Percentiles rank a stretch among this genome's conserved stretches.
phyloP scores from a whole-genome alignment of 2,797 vertebrate genomes.

The Sorex maritimensis region DNA sequence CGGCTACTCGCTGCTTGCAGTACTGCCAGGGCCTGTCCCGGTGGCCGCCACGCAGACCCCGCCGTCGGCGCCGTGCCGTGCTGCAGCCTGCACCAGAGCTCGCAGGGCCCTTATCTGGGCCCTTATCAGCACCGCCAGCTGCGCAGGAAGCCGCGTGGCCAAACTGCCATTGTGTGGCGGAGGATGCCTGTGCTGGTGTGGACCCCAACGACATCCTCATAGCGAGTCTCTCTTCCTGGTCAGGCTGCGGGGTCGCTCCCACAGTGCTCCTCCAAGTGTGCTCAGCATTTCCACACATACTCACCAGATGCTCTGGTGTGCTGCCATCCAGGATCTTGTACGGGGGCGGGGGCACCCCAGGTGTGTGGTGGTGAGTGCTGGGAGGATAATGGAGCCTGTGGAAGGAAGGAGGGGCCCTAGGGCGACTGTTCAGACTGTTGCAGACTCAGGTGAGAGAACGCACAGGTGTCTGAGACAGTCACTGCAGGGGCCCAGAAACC shows the following conservation, averaged over 20 bases:
- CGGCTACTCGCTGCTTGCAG: not conserved
- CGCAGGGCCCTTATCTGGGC: not conserved
- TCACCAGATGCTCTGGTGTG: constrained; percentile 20
- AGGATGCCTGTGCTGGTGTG: not conserved
- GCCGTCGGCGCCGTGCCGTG: not conserved
- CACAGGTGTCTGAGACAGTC: not conserved
- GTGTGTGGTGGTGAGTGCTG: not conserved
- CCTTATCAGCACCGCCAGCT: not conserved
- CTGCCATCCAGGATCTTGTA: constrained; percentile 46
- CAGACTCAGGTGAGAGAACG: not conserved
- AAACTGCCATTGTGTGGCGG: no score
- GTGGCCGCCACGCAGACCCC: not conserved
- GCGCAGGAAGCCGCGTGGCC: no score
- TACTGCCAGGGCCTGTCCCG: constrained; percentile 8
- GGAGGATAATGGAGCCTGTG: not conserved
- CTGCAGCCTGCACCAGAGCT: not conserved
- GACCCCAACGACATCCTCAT: not conserved
- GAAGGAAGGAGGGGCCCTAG: not conserved
- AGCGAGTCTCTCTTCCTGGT: not conserved
- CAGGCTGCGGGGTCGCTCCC: constrained; percentile 11
- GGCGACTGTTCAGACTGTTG: not conserved
- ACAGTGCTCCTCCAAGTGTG: not conserved
- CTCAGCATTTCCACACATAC: not conserved
- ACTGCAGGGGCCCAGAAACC: not conserved
- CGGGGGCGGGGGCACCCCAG: not conserved